Percentiles rank a stretch among this genome's conserved stretches.
These are phyloP conservation scores for Meandrusa payeni DNA, from an alignment of 2,888 invertebrate species.

Conservation along the genomic window DNA sequence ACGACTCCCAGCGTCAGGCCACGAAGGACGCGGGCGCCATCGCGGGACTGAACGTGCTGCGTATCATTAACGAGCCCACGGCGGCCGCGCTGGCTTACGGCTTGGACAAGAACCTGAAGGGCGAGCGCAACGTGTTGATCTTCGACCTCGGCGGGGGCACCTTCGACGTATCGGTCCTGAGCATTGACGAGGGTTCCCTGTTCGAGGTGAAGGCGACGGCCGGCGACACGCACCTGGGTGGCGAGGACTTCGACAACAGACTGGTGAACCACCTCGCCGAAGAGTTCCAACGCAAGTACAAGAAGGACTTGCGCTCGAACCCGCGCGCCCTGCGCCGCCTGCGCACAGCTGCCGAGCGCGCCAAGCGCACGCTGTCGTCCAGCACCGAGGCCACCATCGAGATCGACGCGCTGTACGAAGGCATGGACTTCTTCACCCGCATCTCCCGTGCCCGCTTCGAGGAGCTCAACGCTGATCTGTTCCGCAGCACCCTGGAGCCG, in stretches of 20 bases:
- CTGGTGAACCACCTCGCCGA: constrained; percentile 84
- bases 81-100: constrained; percentile 88
- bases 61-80: constrained; percentile 92
- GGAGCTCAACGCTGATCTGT: constrained; percentile 86
- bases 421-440: constrained; percentile 85
- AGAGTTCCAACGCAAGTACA: constrained; percentile 86
- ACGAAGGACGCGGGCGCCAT: constrained; percentile 92
- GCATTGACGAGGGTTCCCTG: constrained; percentile 88
- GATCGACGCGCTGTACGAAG: constrained; percentile 87
- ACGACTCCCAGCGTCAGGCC: constrained; percentile 87
- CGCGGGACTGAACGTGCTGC: constrained; percentile 88
- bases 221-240: constrained; percentile 91
- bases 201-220: constrained; percentile 92
- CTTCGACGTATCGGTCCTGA: constrained; percentile 91
- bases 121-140: constrained; percentile 83
- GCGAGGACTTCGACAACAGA: constrained; percentile 85
- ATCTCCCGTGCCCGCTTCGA: constrained; percentile 88
- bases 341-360: constrained; percentile 88
- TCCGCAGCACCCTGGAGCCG: constrained; percentile 86
- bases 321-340: constrained; percentile 85
- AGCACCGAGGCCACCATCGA: constrained; percentile 88
- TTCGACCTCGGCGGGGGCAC: constrained; percentile 85
- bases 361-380: constrained; percentile 88
- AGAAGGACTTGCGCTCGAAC: constrained; percentile 84
- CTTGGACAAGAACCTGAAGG: constrained; percentile 83